These are phyloP conservation scores for Scaptomyza pallida DNA, from an alignment of 1,140 invertebrate species.

Conservation along the genomic window DNA sequence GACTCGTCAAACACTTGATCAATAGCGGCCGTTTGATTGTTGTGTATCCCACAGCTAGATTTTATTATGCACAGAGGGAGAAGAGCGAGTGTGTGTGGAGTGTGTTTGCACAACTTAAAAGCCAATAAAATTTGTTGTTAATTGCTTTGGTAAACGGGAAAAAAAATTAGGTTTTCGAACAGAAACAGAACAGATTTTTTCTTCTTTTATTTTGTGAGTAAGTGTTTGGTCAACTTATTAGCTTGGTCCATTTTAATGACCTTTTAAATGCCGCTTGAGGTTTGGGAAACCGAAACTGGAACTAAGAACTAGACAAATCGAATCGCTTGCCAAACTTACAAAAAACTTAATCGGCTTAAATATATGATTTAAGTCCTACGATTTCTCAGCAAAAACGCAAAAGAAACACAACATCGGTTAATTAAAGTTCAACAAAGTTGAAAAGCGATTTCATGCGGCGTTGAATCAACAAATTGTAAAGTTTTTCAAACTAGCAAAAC, in stretches of 20 bases:
- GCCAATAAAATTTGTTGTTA: slow-evolving; percentile 81
- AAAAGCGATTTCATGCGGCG: slow-evolving; percentile 79
- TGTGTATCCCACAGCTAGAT: slow-evolving; percentile 63
- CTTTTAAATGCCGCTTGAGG: slow-evolving; percentile 48
- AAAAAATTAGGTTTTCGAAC: slow-evolving; percentile 76
- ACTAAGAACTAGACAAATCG: slow-evolving; percentile 65
- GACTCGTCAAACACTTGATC: slow-evolving; percentile 68
- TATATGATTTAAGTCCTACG: slow-evolving; percentile 65
- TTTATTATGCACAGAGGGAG: slow-evolving; percentile 61
- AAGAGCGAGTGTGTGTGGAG: not conserved
- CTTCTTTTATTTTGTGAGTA: no score
- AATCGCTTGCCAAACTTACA: slow-evolving; percentile 58
- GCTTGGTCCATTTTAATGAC: slow-evolving; percentile 68
- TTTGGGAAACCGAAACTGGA: slow-evolving; percentile 19
- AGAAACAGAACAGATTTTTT: slow-evolving; percentile 45
- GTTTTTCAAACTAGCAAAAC: slow-evolving; percentile 46
- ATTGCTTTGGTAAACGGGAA: slow-evolving; percentile 81
- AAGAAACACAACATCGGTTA: slow-evolving; percentile 67
- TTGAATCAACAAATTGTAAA: slow-evolving; percentile 82
- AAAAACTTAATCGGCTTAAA: slow-evolving; percentile 73
- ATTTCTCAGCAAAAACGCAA: slow-evolving; percentile 4
- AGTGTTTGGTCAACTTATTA: slow-evolving; percentile 69
- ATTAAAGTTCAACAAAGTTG: slow-evolving; percentile 80
- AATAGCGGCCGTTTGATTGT: slow-evolving; percentile 59
- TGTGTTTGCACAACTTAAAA: slow-evolving; percentile 76